Evolutionary conservation across 2,888 invertebrate species (phyloP).

Genomic region (Scaptomyza polygonia): DNA sequence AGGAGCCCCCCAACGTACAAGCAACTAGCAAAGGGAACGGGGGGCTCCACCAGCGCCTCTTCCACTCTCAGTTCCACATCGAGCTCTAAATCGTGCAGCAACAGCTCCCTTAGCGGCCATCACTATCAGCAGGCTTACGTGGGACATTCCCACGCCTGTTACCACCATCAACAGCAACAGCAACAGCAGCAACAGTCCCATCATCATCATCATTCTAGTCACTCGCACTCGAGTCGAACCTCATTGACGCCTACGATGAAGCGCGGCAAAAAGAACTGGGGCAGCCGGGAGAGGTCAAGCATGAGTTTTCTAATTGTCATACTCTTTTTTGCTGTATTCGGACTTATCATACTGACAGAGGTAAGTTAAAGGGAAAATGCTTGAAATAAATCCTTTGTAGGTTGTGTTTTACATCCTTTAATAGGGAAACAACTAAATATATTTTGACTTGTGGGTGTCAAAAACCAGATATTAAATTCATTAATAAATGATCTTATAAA

Average conservation of each 20-base stretch:
- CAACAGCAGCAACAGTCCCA: slow-evolving; percentile 60
- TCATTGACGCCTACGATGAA: slow-evolving; percentile 75
- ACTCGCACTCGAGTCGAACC: slow-evolving; percentile 53
- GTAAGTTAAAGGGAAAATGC: slow-evolving; percentile 83
- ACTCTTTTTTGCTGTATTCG: slow-evolving; percentile 95
- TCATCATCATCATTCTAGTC: slow-evolving; percentile 45
- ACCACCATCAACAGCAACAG: slow-evolving; percentile 65
- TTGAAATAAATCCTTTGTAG: not conserved
- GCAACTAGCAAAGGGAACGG: slow-evolving; percentile 77
- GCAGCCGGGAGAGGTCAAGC: slow-evolving; percentile 90
- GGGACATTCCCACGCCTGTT: slow-evolving; percentile 61
- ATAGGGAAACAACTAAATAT: no score
- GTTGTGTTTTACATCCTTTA: no score
- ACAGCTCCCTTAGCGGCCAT: slow-evolving; percentile 50
- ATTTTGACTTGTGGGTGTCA: no score
- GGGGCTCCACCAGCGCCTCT: slow-evolving; percentile 80
- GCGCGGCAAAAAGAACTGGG: slow-evolving; percentile 84
- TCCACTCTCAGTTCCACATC: slow-evolving; percentile 44
- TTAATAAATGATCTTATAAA: no score
- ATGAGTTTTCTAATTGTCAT: slow-evolving; percentile 96
- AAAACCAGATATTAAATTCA: no score
- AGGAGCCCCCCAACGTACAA: slow-evolving; percentile 83
- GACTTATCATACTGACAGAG: slow-evolving; percentile 94
- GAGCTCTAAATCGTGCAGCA: slow-evolving; percentile 34
- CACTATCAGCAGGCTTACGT: slow-evolving; percentile 57